Conservation (phyloP, 2,888 invertebrate genomes). For the Sphaeridia pumilis region DNA sequence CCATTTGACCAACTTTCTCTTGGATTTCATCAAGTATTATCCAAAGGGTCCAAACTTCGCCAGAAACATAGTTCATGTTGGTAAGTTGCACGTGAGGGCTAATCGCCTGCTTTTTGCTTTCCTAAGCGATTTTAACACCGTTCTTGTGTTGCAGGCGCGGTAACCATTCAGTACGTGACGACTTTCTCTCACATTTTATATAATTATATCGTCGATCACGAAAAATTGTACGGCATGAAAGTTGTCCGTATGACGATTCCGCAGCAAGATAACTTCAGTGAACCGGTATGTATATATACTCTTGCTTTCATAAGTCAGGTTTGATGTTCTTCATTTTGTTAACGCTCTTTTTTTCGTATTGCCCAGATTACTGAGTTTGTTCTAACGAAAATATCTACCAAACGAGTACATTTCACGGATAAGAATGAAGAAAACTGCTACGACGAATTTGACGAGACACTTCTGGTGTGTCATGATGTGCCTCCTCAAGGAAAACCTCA, state of each 20-base stretch:
- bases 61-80: constrained; percentile 57
- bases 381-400: constrained; percentile 50
- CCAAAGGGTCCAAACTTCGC: constrained; percentile 65
- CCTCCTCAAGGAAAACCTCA: constrained; percentile 30
- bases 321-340: too few relatives aligned
- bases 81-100: constrained; percentile 41
- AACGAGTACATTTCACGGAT: constrained; percentile 49
- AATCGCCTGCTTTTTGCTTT: neutral
- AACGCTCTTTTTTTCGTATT: neutral
- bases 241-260: constrained; percentile 50
- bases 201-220: constrained; percentile 56
- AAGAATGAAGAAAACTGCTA: constrained; percentile 49
- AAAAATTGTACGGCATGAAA: constrained; percentile 54
- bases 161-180: constrained; percentile 49
- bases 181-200: constrained; percentile 55
- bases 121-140: neutral
- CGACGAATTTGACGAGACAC: constrained; percentile 56
- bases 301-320: too few relatives aligned
- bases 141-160: constrained; percentile 42
- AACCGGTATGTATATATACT: neutral
- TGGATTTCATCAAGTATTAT: constrained; percentile 65
- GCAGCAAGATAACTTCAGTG: constrained; percentile 23
- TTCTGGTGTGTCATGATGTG: constrained; percentile 50
- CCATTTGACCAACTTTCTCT: constrained; percentile 58
- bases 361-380: constrained; percentile 48